Percentiles rank a stretch among this genome's conserved stretches.
Conservation (phyloP, 2,888 invertebrate species). For the Diabrotica balteata region DNA sequence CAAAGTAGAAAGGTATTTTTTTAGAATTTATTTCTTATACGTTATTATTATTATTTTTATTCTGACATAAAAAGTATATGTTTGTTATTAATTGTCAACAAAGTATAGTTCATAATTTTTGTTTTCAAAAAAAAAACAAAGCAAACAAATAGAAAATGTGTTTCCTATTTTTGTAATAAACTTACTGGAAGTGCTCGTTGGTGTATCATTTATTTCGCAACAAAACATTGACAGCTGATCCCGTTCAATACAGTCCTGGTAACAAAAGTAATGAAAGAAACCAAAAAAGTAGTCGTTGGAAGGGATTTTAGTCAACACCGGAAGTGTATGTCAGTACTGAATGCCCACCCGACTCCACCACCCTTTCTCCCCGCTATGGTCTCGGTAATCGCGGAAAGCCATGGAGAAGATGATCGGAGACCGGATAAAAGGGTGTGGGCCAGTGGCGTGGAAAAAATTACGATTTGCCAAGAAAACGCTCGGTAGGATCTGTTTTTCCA, state of each 20-base stretch:
- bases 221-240: too few relatives aligned
- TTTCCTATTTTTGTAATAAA: too few relatives aligned
- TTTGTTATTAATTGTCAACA: too few relatives aligned
- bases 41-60: too few relatives aligned
- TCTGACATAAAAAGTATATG: too few relatives aligned
- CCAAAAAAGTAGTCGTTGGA: constrained; percentile 10
- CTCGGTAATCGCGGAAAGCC: constrained; percentile 26
- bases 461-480: constrained; percentile 21
- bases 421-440: constrained; percentile 30
- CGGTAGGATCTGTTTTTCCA: constrained; percentile 16
- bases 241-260: neutral
- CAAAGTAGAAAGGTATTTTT: too few relatives aligned
- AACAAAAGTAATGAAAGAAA: constrained; percentile 11
- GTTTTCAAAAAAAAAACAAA: too few relatives aligned
- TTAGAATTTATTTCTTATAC: too few relatives aligned
- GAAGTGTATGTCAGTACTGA: constrained; percentile 27
- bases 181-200: too few relatives aligned
- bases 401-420: constrained; percentile 36
- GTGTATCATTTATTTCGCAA: too few relatives aligned
- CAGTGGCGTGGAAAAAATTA: constrained; percentile 35
- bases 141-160: too few relatives aligned
- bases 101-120: too few relatives aligned
- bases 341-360: constrained; percentile 11
- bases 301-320: constrained; percentile 27
- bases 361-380: constrained; percentile 11